These are phyloP conservation scores for Hemitrygon akajei DNA, from an alignment of 2,797 vertebrate species.

Conservation along the genomic window DNA sequence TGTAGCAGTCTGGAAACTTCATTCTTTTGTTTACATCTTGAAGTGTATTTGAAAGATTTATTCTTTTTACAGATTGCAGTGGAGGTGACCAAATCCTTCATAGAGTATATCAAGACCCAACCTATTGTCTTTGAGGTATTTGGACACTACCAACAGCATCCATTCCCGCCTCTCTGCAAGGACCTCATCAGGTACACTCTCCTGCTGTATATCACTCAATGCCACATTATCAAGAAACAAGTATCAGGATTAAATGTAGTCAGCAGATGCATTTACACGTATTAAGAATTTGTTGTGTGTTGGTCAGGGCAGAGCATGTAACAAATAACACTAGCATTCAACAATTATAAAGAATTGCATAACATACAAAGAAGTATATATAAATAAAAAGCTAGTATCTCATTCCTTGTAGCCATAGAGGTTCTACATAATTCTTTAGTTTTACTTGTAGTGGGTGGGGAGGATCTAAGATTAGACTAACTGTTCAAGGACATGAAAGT, in stretches of 20 bases:
- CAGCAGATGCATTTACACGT: no score
- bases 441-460: background rate
- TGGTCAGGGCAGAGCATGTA: no score
- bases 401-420: background rate
- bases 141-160: slow-evolving; percentile 93
- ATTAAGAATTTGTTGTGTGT: no score
- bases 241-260: no score
- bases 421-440: background rate
- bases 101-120: slow-evolving; percentile 91
- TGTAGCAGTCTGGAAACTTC: background rate
- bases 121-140: slow-evolving; percentile 97
- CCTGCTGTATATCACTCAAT: background rate
- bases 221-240: background rate
- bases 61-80: slow-evolving; percentile 74
- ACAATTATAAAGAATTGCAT: no score
- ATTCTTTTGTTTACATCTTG: background rate
- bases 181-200: slow-evolving; percentile 76
- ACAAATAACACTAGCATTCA: no score
- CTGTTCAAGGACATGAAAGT: background rate
- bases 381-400: background rate
- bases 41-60: slow-evolving; percentile 5
- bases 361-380: no score
- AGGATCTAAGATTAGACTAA: background rate
- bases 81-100: slow-evolving; percentile 90
- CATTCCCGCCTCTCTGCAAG: slow-evolving; percentile 86